phyloP scores from a whole-genome alignment of 2,888 invertebrate genomes.

The Drepana falcataria region DNA sequence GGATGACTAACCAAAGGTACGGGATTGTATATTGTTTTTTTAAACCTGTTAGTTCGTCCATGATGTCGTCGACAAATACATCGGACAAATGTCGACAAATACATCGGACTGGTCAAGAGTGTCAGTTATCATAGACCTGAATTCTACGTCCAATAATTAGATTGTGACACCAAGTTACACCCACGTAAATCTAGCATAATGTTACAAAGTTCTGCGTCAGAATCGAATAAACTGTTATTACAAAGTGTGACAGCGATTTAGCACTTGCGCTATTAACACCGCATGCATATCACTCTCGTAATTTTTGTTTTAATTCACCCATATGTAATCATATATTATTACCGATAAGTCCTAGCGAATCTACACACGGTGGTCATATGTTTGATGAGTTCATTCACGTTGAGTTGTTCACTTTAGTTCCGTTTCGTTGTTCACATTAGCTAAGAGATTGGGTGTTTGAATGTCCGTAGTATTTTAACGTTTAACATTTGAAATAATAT shows the following conservation, averaged over 20 bases:
- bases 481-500: slow-evolving; percentile 74
- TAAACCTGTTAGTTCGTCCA: no score
- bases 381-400: slow-evolving; percentile 69
- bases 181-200: no score
- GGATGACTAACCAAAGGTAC: no score
- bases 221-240: no score
- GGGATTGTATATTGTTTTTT: no score
- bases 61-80: no score
- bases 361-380: slow-evolving; percentile 78
- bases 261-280: slow-evolving; percentile 17
- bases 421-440: slow-evolving; percentile 62
- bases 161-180: no score
- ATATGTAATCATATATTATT: slow-evolving; percentile 34
- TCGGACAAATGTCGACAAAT: no score
- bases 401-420: slow-evolving; percentile 69
- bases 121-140: no score
- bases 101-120: no score
- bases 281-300: slow-evolving; percentile 25
- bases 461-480: slow-evolving; percentile 71
- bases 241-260: slow-evolving; percentile 4
- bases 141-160: no score
- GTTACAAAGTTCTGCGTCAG: no score
- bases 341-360: slow-evolving; percentile 73
- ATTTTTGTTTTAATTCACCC: slow-evolving; percentile 32
- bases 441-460: slow-evolving; percentile 70